phyloP scores from a whole-genome alignment of 1,140 invertebrate genomes.

The Danaus melanippus region DNA sequence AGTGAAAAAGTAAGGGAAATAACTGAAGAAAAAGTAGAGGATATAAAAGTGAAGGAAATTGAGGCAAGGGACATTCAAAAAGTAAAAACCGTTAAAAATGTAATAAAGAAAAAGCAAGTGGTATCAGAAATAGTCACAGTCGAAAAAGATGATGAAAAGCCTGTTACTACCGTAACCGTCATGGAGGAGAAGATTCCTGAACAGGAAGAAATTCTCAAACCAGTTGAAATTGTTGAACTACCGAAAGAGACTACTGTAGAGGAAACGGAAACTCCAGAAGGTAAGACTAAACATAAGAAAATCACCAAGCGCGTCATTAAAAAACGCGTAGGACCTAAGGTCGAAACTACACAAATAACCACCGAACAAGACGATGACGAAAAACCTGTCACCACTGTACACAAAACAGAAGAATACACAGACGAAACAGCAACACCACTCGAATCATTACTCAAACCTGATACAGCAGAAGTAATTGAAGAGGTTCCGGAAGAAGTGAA shows the following conservation, averaged over 20 bases:
- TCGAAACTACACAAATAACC: conserved; percentile 44
- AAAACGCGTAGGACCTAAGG: conserved; percentile 31
- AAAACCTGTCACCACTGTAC: conserved; percentile 10
- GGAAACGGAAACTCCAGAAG: not conserved
- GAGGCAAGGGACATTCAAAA: conserved; percentile 36
- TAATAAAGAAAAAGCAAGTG: not conserved
- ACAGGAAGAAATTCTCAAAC: conserved; percentile 14
- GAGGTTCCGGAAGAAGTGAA: conserved; percentile 43
- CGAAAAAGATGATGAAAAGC: conserved; percentile 4
- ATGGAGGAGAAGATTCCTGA: not conserved
- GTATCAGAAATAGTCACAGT: conserved; percentile 4
- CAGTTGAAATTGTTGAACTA: conserved; percentile 33
- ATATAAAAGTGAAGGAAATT: conserved; percentile 45
- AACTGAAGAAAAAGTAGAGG: conserved; percentile 27
- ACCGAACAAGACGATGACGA: conserved; percentile 51
- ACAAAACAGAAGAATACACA: conserved; percentile 1
- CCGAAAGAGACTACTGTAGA: conserved; percentile 14
- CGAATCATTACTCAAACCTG: conserved; percentile 31
- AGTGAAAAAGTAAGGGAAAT: conserved; percentile 8
- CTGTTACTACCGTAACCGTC: not conserved
- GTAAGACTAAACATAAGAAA: conserved; percentile 40
- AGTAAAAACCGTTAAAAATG: not conserved
- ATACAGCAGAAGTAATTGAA: not conserved
- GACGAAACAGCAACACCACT: not conserved
- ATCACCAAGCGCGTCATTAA: conserved; percentile 45